Base-by-base conservation (phyloP, 2,888 invertebrate species). In the Lymantria dispar region DNA sequence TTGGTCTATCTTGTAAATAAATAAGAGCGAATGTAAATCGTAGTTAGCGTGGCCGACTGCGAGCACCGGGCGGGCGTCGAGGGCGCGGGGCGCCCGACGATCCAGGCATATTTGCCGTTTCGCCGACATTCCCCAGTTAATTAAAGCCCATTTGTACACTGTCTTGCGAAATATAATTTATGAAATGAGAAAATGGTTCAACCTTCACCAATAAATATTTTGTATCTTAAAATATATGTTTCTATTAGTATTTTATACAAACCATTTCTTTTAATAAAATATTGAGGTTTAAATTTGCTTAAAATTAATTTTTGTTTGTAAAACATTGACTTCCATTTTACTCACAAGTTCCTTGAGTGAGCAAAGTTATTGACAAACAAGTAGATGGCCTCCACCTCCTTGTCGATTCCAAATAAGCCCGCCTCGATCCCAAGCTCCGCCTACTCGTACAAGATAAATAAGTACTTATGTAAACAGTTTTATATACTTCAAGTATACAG, bases 331-430 rank as follows among this genome's bases (percentile, higher is more conserved):
- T n/a, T 29, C 37, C 5, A 22, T 22, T 22, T 22, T 22, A 22
- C 22, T 22, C 22, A 22, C 22, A 22, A 22, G 22, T 22, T 22
- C 22, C 22, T 22, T 22, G 5, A 22, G 22, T 2, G 22, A 22
- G 5, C 22, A 50, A 38, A n/a, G 38, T n/a, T 78, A 80, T 83
- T 82, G 82, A 85, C 85, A 87, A 85, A 84, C 78, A 82, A 80
- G 76, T 69, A 68, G 66, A 70, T 75, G 74, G 74, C 76, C 83
- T 83, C 84, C 87, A 81, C 87, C 89, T 89, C 86, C 87, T 86
- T 86, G 85, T 87, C 86, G 83, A 87, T 85, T 82, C 78, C 79
- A 86, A 87, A 87, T 84, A 88, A 87, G 83, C 87, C 90, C 90
- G 90, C 90, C 90, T 90, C 83, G 74, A 82, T 78, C 76, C 74